Conservation (phyloP, 2,113 vertebrate genomes). For the Ciconia boyciana region DNA sequence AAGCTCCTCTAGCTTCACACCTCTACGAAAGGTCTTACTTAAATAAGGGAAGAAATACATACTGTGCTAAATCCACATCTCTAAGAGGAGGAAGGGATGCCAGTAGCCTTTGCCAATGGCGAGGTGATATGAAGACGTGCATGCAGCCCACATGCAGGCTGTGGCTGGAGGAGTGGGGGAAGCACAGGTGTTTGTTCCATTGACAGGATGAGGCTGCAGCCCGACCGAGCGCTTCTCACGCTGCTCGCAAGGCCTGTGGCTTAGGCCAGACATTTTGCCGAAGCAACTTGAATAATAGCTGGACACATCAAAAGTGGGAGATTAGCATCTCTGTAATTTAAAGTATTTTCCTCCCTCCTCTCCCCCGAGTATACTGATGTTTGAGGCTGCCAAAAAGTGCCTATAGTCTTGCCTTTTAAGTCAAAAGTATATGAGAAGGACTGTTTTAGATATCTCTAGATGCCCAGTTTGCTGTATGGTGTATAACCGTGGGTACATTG, state of each 20-base stretch:
- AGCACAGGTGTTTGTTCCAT: accelerated
- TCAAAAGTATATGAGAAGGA: background rate
- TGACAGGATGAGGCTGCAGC: background rate
- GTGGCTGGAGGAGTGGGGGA: accelerated
- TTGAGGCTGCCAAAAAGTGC: constrained; percentile 6
- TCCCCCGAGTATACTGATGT: background rate
- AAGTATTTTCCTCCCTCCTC: constrained; percentile 32
- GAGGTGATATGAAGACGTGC: accelerated
- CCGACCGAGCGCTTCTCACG: background rate
- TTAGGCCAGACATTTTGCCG: background rate
- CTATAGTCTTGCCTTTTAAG: constrained; percentile 35
- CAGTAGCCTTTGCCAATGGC: background rate
- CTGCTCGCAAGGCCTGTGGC: background rate
- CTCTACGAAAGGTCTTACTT: background rate
- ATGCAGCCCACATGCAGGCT: accelerated
- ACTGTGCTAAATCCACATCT: background rate
- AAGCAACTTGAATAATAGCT: background rate
- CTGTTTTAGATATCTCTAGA: background rate
- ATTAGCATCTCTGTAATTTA: constrained; percentile 51
- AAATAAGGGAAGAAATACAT: background rate
- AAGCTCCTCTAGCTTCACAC: background rate
- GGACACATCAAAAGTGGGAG: background rate
- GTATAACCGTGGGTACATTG: background rate
- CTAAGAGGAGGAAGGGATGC: background rate
- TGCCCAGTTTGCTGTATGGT: constrained; percentile 7